Evolutionary conservation across 2,888 invertebrate genomes (phyloP).

Genomic region (Dasysyrphus tricinctus): DNA sequence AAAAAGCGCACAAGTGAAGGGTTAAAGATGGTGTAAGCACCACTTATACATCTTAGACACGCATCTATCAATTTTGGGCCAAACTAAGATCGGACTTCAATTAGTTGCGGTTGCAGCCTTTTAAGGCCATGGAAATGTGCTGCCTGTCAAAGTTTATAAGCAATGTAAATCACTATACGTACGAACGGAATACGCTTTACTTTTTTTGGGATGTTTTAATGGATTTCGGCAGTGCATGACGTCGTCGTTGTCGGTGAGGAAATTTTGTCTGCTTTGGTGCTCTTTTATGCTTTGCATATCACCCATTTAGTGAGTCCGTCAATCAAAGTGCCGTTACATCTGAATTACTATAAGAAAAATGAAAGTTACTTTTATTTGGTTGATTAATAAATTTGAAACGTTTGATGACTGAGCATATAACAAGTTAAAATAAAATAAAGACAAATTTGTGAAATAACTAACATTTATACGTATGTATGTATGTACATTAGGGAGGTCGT

Average conservation of each 20-base stretch:
- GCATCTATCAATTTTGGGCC: slow-evolving; percentile 65
- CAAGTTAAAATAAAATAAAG: no score
- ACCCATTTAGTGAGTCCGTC: slow-evolving; percentile 60
- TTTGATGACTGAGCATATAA: slow-evolving; percentile 22
- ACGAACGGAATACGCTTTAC: not conserved
- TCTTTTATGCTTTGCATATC: slow-evolving; percentile 49
- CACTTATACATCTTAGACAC: slow-evolving; percentile 66
- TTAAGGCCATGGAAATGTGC: slow-evolving; percentile 65
- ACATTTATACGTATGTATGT: no score
- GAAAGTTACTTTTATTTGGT: slow-evolving; percentile 59
- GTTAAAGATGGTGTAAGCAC: slow-evolving; percentile 71
- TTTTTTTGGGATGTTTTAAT: slow-evolving; percentile 55
- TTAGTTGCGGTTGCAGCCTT: slow-evolving; percentile 58
- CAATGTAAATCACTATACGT: slow-evolving; percentile 23
- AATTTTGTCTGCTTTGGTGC: slow-evolving; percentile 38
- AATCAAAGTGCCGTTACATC: slow-evolving; percentile 63
- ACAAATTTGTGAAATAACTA: no score
- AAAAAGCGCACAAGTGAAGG: slow-evolving; percentile 65
- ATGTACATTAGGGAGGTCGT: no score
- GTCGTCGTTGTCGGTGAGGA: slow-evolving; percentile 25
- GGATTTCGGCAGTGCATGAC: slow-evolving; percentile 53
- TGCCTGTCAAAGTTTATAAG: slow-evolving; percentile 50
- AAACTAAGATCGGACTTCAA: slow-evolving; percentile 60
- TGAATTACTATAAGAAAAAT: slow-evolving; percentile 61
- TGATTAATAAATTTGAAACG: slow-evolving; percentile 42